A percentile compares a stretch with the other conserved stretches of the same genome.
Conservation (phyloP, 1,140 invertebrate species). For the Drepana arcuata region DNA sequence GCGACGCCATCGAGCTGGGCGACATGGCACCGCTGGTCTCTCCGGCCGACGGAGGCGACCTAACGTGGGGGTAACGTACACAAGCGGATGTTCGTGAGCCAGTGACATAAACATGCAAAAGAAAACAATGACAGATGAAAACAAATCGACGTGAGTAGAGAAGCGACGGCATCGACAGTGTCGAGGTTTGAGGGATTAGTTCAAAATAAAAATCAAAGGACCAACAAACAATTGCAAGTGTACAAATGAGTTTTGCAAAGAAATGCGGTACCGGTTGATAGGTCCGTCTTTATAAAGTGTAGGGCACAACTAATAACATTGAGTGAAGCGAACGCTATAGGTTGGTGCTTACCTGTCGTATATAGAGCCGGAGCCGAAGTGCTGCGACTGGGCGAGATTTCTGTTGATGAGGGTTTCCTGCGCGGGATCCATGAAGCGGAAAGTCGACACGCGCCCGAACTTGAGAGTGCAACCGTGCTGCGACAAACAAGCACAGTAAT, state of each 20-base stretch:
- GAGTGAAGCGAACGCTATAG: constrained; percentile 6
- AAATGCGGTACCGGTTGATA: constrained; percentile 9
- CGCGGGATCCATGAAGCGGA: constrained; percentile 93
- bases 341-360: constrained; percentile 79
- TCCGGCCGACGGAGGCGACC: constrained; percentile 55
- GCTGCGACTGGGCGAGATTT: constrained; percentile 75
- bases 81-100: constrained; percentile 63
- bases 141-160: constrained; percentile 30
- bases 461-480: constrained; percentile 89
- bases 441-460: constrained; percentile 92
- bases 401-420: constrained; percentile 85
- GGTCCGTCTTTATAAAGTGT: constrained; percentile 14
- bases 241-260: constrained; percentile 4
- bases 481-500: too few species aligned
- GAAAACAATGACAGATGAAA: constrained; percentile 40
- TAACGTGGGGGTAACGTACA: constrained; percentile 48
- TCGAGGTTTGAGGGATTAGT: constrained; percentile 10
- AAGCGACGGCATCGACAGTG: constrained; percentile 22
- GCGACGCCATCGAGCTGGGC: constrained; percentile 43
- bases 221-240: constrained; percentile 22
- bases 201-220: constrained; percentile 10
- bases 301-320: constrained; percentile 34
- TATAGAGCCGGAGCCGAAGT: constrained; percentile 82
- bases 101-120: constrained; percentile 63
- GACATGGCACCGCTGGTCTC: constrained; percentile 60